Percentiles rank a stretch among this genome's conserved stretches.
Conservation (phyloP, 2,113 vertebrate species). For the Eupsittula cactorum region DNA sequence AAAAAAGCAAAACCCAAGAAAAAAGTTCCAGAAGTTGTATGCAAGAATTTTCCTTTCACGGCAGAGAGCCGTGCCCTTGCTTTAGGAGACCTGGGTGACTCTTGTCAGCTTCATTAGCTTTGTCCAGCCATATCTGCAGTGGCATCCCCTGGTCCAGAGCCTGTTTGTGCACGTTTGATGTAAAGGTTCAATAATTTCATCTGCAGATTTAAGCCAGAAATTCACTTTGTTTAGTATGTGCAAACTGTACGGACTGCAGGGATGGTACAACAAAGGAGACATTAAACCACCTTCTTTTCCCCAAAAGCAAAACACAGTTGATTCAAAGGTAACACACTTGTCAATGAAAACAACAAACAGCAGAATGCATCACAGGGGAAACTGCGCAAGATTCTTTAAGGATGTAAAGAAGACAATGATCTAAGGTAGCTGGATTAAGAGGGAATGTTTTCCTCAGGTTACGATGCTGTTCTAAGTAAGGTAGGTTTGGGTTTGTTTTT, state of each 20-base stretch:
- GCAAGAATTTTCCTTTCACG: slow-evolving; percentile 62
- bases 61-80: slow-evolving; percentile 63
- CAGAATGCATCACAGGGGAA: not conserved
- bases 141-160: slow-evolving; percentile 84
- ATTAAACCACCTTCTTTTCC: not conserved
- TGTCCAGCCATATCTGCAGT: slow-evolving; percentile 82
- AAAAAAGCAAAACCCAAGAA: not conserved
- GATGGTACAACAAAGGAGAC: not conserved
- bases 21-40: slow-evolving; percentile 56
- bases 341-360: not conserved
- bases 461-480: not conserved
- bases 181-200: slow-evolving; percentile 97
- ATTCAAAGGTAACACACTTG: not conserved
- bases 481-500: not conserved
- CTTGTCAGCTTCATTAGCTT: slow-evolving; percentile 79
- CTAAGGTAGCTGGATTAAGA: not conserved
- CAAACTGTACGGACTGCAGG: not conserved
- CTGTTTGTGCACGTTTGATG: slow-evolving; percentile 96
- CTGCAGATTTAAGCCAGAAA: slow-evolving; percentile 74
- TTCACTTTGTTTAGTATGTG: not conserved
- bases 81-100: slow-evolving; percentile 55
- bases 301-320: not conserved
- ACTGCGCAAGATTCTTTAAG: not conserved
- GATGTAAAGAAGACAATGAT: not conserved
- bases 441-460: not conserved